These are phyloP conservation scores for Orchesellides sinensis DNA, from an alignment of 2,888 invertebrate genomes.

Conservation along the genomic window DNA sequence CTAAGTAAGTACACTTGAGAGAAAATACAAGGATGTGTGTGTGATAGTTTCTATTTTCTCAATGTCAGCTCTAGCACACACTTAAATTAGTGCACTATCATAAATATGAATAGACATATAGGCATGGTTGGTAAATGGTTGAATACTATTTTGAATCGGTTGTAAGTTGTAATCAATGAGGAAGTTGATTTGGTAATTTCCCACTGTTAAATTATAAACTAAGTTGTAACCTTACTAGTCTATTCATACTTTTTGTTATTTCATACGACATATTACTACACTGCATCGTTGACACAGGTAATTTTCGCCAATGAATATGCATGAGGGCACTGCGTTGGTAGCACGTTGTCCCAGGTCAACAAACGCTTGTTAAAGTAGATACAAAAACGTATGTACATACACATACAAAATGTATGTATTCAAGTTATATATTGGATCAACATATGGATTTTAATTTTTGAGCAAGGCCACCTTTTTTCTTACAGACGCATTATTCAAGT, in stretches of 20 bases:
- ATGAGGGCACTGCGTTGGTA: constrained; percentile 32
- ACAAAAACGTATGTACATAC: neutral
- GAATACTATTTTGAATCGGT: constrained; percentile 65
- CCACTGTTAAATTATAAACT: constrained; percentile 63
- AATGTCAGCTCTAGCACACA: too few species aligned
- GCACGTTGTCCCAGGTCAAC: constrained; percentile 58
- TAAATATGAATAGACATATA: constrained; percentile 16
- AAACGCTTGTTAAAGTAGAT: constrained; percentile 35
- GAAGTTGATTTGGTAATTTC: constrained; percentile 63
- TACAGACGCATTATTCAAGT: constrained; percentile 44
- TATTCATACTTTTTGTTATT: constrained; percentile 5
- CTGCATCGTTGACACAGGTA: constrained; percentile 55
- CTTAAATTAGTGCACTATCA: constrained; percentile 3
- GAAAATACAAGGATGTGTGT: neutral
- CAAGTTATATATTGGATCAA: constrained; percentile 34
- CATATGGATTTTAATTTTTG: constrained; percentile 61
- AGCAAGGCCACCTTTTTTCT: constrained; percentile 46
- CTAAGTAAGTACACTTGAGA: neutral
- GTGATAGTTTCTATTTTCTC: constrained; percentile 1
- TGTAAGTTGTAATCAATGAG: constrained; percentile 59
- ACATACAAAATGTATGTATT: neutral
- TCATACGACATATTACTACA: constrained; percentile 24
- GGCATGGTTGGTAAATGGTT: constrained; percentile 53
- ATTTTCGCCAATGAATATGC: constrained; percentile 64
- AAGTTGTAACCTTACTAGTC: constrained; percentile 34